Evolutionary conservation across 2,113 vertebrate species (phyloP), one percentile per base, ranked within the genome.

Genomic region (Myrmecophaga tridactyla): DNA sequence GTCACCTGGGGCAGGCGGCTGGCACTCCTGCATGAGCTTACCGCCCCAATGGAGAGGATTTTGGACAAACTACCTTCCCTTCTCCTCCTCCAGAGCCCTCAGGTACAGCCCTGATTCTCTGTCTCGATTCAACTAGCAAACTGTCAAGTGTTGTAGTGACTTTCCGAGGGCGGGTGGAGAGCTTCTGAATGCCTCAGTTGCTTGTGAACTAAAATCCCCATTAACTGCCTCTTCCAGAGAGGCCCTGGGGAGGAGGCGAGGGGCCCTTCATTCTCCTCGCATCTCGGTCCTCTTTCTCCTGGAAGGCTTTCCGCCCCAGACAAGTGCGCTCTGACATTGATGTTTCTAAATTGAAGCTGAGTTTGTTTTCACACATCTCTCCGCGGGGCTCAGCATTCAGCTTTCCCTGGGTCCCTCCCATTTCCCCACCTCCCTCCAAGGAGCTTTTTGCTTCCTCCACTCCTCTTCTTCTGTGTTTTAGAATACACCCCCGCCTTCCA

Each of bases 261-360:
- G 21, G 18, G 11, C 0, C 4, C 6, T 0, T 13, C 39, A 7
- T 27, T 46, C 18, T 9, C 4, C 17, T 6, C 21, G 29, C 20
- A 0, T 6, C 51, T 4, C 3, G 1, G 23, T 8, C 62, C n/a
- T 25, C 18, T 7, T 13, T 48, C 62, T 62, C 10, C 18, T 17
- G 4, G 46, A 9, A 39, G 34, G 27, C 62, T 53, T 39, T 41
- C 36, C 53, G 21, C 27, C 31, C 25, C 29, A 58, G 63, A 43
- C 25, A 0, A 41, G 13, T 1, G 7, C 0, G 0, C 20, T 36
- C 51, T 10, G 0, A 10, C 0, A 0, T 43, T 5, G 0, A 0
- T 2, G 34, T 6, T 31, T 62, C 25, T n/a, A 31, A 25, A 20
- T 0, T 56, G 58, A 23, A 29, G 25, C 17, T 31, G 14, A 21